phyloP scores from a whole-genome alignment of 2,888 invertebrate species.

The Torymus texanus region DNA sequence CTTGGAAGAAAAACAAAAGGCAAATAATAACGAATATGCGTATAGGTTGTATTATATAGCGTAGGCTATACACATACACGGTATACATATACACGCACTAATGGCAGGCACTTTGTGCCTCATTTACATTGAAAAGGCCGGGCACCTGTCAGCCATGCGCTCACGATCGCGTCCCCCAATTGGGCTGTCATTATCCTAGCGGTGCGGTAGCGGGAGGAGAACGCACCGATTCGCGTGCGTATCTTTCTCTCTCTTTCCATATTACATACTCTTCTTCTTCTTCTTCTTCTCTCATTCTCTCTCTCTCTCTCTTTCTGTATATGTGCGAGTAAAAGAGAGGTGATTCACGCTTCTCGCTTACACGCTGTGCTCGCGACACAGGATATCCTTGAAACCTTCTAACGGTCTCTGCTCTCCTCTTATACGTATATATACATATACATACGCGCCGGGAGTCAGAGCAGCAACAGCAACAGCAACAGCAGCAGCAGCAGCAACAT shows the following conservation, averaged over 20 bases:
- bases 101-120: conserved; percentile 25
- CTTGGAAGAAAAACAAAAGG: no score
- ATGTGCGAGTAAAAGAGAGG: conserved; percentile 58
- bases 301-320: no score
- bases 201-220: neutral
- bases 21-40: no score
- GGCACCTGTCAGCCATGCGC: conserved; percentile 27
- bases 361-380: conserved; percentile 66
- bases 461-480: no score
- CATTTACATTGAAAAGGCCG: conserved; percentile 40
- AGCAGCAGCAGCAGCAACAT: no score
- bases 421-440: conserved; percentile 36
- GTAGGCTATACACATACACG: no score
- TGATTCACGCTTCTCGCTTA: conserved; percentile 69
- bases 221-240: no score
- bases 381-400: conserved; percentile 73
- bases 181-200: conserved; percentile 30
- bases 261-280: no score
- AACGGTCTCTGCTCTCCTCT: conserved; percentile 65
- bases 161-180: neutral
- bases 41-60: no score
- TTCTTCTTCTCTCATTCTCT: no score
- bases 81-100: neutral
- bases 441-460: no score
- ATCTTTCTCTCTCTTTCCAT: no score